Percentiles rank a stretch among this genome's conserved stretches.
Conservation (phyloP, 2,888 invertebrate species). For the Belgica antarctica region DNA sequence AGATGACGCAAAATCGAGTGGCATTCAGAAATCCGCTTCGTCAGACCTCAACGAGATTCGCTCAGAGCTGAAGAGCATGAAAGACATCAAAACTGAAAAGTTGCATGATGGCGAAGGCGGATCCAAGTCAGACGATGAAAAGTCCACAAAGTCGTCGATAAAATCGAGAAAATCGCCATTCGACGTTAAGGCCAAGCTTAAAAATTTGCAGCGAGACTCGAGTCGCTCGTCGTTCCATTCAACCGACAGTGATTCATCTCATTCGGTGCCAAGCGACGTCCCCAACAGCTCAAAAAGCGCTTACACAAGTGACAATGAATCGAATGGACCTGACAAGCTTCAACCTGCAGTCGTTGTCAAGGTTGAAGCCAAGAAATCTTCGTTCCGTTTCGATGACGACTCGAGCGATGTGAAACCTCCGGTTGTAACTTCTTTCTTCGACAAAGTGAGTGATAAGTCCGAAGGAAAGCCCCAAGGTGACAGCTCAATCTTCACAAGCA, state of each 20-base stretch:
- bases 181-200: conserved; percentile 27
- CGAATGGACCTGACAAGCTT: conserved; percentile 33
- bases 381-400: conserved; percentile 33
- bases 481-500: conserved; percentile 18
- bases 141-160: conserved; percentile 37
- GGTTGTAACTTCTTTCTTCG: conserved; percentile 25
- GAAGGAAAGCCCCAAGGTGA: background rate
- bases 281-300: conserved; percentile 43
- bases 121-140: conserved; percentile 42
- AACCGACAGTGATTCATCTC: conserved; percentile 37
- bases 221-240: conserved; percentile 36
- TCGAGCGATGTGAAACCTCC: conserved; percentile 19
- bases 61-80: conserved; percentile 78
- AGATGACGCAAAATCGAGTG: conserved; percentile 49
- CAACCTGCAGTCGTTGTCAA: background rate
- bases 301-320: conserved; percentile 40
- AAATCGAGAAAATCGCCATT: conserved; percentile 31
- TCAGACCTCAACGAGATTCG: conserved; percentile 71
- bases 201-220: conserved; percentile 30
- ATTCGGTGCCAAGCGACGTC: conserved; percentile 42
- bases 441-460: conserved; percentile 19
- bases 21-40: conserved; percentile 56
- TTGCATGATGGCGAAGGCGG: conserved; percentile 47
- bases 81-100: conserved; percentile 57
- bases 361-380: conserved; percentile 31